Percentiles rank a stretch among this genome's conserved stretches.
phyloP scores from a whole-genome alignment of 2,888 invertebrate genomes.

The Oligia fasciuncula region DNA sequence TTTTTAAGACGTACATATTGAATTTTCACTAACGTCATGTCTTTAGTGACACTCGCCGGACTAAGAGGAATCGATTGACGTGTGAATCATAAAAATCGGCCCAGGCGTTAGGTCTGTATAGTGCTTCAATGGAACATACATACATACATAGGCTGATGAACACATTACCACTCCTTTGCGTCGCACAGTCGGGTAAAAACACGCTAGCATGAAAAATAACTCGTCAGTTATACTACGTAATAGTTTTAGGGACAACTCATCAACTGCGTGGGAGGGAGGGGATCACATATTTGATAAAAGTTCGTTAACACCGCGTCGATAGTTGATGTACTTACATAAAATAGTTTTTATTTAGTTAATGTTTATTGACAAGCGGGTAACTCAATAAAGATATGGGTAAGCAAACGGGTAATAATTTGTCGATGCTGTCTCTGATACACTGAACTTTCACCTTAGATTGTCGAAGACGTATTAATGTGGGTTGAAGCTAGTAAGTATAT shows the following conservation, averaged over 20 bases:
- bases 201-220: background rate
- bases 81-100: too few species aligned
- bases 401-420: constrained; percentile 50
- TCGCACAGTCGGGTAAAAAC: too few species aligned
- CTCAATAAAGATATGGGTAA: constrained; percentile 42
- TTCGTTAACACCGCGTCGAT: constrained; percentile 50
- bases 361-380: constrained; percentile 42
- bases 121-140: too few species aligned
- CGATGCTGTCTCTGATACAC: constrained; percentile 45
- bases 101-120: too few species aligned
- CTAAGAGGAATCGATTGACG: too few species aligned
- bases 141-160: too few species aligned
- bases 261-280: constrained; percentile 24
- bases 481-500: background rate
- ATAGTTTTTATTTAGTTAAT: constrained; percentile 52
- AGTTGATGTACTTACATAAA: background rate
- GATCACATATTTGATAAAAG: constrained; percentile 59
- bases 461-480: constrained; percentile 20
- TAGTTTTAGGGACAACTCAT: constrained; percentile 20
- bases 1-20: too few species aligned
- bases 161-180: too few species aligned
- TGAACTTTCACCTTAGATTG: constrained; percentile 47
- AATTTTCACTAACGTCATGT: too few species aligned
- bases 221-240: constrained; percentile 7
- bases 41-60: too few species aligned